Percentiles rank a stretch among this genome's conserved stretches.
phyloP scores from a whole-genome alignment of 2,113 vertebrate genomes.

The Anseranas semipalmata region DNA sequence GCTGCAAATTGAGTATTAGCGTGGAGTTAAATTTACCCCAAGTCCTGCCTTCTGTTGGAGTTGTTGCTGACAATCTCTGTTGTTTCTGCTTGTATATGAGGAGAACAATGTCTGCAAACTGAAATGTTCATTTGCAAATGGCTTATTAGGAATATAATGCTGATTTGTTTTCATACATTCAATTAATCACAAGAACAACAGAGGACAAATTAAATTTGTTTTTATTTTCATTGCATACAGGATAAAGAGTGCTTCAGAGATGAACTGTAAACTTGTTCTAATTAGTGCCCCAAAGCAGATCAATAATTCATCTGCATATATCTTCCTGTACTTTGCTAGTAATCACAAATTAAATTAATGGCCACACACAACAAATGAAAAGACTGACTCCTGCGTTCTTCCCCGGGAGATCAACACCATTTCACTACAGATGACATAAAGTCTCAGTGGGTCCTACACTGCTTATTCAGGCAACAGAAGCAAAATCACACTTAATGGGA shows the following conservation, averaged over 20 bases:
- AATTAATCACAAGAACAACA: slow-evolving; percentile 25
- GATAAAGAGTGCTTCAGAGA: slow-evolving; percentile 44
- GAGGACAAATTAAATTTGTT: slow-evolving; percentile 27
- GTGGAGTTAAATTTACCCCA: background rate
- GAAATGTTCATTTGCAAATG: background rate
- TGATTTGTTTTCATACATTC: slow-evolving; percentile 1
- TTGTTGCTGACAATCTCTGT: background rate
- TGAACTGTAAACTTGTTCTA: slow-evolving; percentile 56
- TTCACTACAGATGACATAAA: background rate
- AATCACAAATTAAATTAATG: slow-evolving; percentile 66
- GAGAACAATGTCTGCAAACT: background rate
- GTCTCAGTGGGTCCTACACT: background rate
- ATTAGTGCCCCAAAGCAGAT: slow-evolving; percentile 69
- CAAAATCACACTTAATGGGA: background rate
- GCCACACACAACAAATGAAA: background rate
- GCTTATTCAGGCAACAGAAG: background rate
- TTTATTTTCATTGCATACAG: slow-evolving; percentile 43
- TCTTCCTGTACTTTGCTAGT: slow-evolving; percentile 49
- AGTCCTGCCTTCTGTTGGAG: background rate
- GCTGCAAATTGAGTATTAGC: background rate
- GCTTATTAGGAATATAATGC: background rate
- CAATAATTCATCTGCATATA: slow-evolving; percentile 69
- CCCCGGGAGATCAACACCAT: background rate
- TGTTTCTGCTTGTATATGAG: background rate
- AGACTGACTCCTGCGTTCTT: background rate